Evolutionary conservation across 2,797 vertebrate genomes (phyloP), one percentile per base, ranked within the genome.

Genomic region (Delichon dasypus): DNA sequence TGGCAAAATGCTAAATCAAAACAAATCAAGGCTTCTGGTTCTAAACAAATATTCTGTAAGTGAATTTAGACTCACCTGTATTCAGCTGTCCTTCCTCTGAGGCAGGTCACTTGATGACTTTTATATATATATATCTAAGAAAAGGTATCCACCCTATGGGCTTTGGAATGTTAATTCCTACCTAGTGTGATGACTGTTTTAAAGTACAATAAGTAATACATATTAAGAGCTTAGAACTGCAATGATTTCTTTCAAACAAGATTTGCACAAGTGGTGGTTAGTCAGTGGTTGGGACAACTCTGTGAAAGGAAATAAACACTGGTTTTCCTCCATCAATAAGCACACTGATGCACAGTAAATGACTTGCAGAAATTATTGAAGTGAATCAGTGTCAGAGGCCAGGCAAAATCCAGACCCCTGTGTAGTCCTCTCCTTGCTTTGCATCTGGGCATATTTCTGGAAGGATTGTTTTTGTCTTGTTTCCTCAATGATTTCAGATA

Each of bases 221-320:
- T 92, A 97, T 97, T 81, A 95, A 96, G 92, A 93, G 95, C 96
- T 97, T 97, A 97, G 89, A 97, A 97, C 73, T 90, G 86, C 75
- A 88, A 75, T 3, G 38, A 74, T 82, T 89, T 76, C 77, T 97
- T 97, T 97, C 88, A 97, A 97, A 96, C 89, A 87, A 81, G 86
- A 95, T 93, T 94, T 92, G 67, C 61, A 83, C 42, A 94, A 79
- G 36, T 6, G 1, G 45, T 61, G 21, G 40, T 97, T 95, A 95
- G 44, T 77, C 84, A 89, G 57, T n/a, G 68, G 44, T 60, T 3
- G 4, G 75, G 62, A 72, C 65, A 84, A 16, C 36, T 66, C 53
- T 64, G 58, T 62, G 82, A 81, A 86, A 88, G 58, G 79, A 94
- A 93, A 89, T 97, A 97, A 96, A 65, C 67, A 85, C 67, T 88